These are phyloP conservation scores for Melanotaenia nigrans DNA, from an alignment of 2,797 vertebrate species.

Conservation along the genomic window DNA sequence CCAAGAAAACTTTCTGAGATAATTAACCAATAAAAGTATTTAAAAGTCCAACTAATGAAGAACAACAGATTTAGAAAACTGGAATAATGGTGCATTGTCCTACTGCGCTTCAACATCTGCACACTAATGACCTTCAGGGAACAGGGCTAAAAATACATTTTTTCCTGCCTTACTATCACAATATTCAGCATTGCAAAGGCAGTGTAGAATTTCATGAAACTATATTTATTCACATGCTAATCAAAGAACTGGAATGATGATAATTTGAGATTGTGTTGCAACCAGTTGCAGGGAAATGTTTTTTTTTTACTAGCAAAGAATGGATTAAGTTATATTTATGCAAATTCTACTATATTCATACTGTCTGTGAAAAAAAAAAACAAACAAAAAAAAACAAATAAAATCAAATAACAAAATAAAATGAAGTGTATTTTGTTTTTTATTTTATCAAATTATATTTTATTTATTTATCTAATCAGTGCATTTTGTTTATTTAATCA, in stretches of 20 bases:
- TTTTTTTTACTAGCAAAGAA: background rate
- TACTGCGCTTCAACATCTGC: constrained; percentile 5
- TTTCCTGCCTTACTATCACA: background rate
- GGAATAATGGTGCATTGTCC: constrained; percentile 1
- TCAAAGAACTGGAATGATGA: background rate
- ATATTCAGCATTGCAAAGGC: background rate
- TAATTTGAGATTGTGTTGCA: background rate
- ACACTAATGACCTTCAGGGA: constrained; percentile 1
- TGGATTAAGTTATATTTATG: background rate
- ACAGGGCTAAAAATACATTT: background rate
- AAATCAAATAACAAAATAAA: too few species aligned
- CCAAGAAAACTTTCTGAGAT: background rate
- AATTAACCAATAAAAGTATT: background rate
- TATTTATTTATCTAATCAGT: too few species aligned
- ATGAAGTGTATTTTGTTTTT: too few species aligned
- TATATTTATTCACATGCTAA: background rate
- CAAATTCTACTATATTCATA: background rate
- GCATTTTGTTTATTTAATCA: too few species aligned
- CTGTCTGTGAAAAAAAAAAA: too few species aligned
- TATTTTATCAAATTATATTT: too few species aligned
- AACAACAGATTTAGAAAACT: background rate
- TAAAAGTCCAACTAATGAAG: background rate
- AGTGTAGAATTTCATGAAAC: background rate
- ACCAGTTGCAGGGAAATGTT: background rate
- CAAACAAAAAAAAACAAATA: too few species aligned